Evolutionary conservation across 2,888 invertebrate genomes (phyloP).

Genomic region (Drosophila meridionalis): DNA sequence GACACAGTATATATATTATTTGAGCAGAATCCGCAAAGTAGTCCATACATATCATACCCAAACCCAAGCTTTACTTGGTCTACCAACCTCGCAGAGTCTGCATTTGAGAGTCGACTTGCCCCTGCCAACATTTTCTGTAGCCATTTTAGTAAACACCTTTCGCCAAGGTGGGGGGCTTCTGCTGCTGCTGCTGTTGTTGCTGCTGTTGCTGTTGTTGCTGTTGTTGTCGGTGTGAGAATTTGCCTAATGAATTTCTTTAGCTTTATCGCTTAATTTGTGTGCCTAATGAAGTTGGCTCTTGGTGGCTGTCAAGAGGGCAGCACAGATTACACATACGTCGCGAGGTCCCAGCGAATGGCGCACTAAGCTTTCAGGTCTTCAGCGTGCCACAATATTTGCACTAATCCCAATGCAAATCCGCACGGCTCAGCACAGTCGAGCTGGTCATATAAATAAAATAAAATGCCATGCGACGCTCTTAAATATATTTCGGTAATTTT

Average conservation of each 20-base stretch:
- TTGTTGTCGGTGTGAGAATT: slow-evolving; percentile 65
- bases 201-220: slow-evolving; percentile 13
- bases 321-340: slow-evolving; percentile 68
- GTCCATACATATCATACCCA: background rate
- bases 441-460: slow-evolving; percentile 55
- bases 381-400: slow-evolving; percentile 58
- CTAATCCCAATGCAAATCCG: slow-evolving; percentile 51
- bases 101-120: slow-evolving; percentile 21
- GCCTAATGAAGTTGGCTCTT: slow-evolving; percentile 74
- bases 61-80: background rate
- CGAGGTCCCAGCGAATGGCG: slow-evolving; percentile 60
- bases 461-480: slow-evolving; percentile 57
- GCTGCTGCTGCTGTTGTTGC: slow-evolving; percentile 47
- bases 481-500: slow-evolving; percentile 54
- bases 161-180: slow-evolving; percentile 54
- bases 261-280: slow-evolving; percentile 76
- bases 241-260: slow-evolving; percentile 77
- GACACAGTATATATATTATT: background rate
- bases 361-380: slow-evolving; percentile 32
- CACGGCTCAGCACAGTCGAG: slow-evolving; percentile 48
- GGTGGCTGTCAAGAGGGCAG: slow-evolving; percentile 57
- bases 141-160: slow-evolving; percentile 55
- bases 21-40: background rate
- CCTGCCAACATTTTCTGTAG: slow-evolving; percentile 2
- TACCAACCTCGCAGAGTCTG: slow-evolving; percentile 10